phyloP scores from a whole-genome alignment of 2,113 vertebrate species.

The Lanius collurio region DNA sequence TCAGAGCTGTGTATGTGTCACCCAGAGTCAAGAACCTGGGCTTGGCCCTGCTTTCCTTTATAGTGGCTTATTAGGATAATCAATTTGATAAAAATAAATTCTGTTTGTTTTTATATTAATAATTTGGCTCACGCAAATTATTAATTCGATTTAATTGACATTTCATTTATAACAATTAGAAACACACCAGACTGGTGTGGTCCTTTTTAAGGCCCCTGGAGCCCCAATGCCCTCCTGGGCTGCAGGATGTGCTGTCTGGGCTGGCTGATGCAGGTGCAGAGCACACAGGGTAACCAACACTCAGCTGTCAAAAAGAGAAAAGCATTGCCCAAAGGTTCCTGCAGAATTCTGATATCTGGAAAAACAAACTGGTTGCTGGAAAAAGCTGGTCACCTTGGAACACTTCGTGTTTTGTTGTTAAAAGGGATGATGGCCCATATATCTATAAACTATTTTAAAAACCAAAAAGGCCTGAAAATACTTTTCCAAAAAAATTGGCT shows the following conservation, averaged over 20 bases:
- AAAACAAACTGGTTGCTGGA: not conserved
- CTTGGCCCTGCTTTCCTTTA: too few species aligned
- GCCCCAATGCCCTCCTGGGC: not conserved
- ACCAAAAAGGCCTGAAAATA: not conserved
- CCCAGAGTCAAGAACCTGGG: too few species aligned
- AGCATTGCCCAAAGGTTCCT: not conserved
- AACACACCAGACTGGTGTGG: not conserved
- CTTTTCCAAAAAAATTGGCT: not conserved
- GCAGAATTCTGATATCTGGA: not conserved
- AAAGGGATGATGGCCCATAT: not conserved
- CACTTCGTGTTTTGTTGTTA: not conserved
- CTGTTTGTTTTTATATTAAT: too few species aligned
- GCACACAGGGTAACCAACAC: not conserved
- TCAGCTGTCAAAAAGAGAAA: not conserved
- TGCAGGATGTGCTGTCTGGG: not conserved
- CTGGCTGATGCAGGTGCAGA: not conserved
- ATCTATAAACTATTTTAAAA: not conserved
- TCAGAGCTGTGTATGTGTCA: too few species aligned
- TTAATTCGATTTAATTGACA: too few species aligned
- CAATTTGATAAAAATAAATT: too few species aligned
- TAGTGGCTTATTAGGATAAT: too few species aligned
- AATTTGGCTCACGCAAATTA: too few species aligned
- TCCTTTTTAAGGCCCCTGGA: not conserved
- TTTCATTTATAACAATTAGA: too few species aligned
- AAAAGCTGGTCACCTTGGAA: not conserved